A percentile compares a stretch with the other conserved stretches of the same genome.
These are phyloP conservation scores for Ptilorrhoa leucosticta DNA, from an alignment of 2,113 vertebrate species.

Conservation along the genomic window DNA sequence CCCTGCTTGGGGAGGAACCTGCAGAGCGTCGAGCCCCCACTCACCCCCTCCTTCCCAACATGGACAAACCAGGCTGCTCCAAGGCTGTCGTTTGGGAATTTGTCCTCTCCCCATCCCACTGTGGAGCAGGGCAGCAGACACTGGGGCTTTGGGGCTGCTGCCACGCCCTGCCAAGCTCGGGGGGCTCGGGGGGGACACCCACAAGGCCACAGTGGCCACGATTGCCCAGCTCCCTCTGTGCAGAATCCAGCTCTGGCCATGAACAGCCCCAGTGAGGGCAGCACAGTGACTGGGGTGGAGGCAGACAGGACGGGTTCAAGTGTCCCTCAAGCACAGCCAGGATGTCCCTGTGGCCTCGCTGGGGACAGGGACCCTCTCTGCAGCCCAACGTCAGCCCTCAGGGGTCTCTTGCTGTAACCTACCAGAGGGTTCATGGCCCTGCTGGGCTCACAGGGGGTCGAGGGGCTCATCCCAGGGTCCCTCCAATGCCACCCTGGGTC, in stretches of 20 bases:
- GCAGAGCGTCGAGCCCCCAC: accelerated
- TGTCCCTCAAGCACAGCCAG: background rate
- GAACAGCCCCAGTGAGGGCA: background rate
- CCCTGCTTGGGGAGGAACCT: background rate
- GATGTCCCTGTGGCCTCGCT: accelerated
- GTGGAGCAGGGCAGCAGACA: accelerated
- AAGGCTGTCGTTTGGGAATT: background rate
- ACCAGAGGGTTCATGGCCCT: background rate
- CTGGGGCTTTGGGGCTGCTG: background rate
- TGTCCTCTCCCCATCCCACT: background rate
- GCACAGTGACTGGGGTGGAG: background rate
- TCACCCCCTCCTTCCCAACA: background rate
- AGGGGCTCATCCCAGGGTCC: background rate
- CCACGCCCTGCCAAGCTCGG: accelerated
- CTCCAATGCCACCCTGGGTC: background rate
- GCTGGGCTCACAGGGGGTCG: background rate
- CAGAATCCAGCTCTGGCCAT: background rate
- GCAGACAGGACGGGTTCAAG: accelerated
- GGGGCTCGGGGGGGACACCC: background rate
- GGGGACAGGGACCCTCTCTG: background rate
- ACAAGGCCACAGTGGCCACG: accelerated
- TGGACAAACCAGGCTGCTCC: background rate
- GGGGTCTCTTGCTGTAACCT: background rate
- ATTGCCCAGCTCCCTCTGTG: accelerated
- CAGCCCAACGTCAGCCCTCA: accelerated